Conservation (phyloP, 1,140 invertebrate genomes). For the Telenomus remus region DNA sequence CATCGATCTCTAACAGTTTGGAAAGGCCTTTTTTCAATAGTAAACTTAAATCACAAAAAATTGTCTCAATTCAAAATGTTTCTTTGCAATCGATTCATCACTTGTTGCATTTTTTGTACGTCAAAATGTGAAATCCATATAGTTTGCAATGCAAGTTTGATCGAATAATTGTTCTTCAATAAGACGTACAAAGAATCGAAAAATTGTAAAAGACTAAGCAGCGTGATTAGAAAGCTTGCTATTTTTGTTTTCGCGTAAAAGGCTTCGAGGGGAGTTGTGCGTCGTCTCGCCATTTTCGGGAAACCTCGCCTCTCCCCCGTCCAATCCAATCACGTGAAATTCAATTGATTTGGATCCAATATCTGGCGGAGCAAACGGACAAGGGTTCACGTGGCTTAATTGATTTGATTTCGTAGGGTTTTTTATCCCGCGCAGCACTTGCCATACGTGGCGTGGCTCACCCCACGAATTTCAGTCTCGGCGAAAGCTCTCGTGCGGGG, state of each 20-base stretch:
- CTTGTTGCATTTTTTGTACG: too few species aligned
- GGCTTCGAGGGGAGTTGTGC: slow-evolving; percentile 38
- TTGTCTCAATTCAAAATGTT: too few species aligned
- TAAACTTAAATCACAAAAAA: too few species aligned
- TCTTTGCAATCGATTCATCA: too few species aligned
- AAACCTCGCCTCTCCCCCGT: slow-evolving; percentile 40
- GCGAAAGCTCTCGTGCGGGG: slow-evolving; percentile 41
- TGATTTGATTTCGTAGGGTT: slow-evolving; percentile 68
- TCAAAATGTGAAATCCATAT: too few species aligned
- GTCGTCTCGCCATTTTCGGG: slow-evolving; percentile 63
- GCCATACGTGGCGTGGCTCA: background rate
- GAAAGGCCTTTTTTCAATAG: too few species aligned
- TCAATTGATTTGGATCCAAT: slow-evolving; percentile 57
- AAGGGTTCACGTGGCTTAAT: slow-evolving; percentile 64
- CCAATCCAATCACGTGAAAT: slow-evolving; percentile 56
- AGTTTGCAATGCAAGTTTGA: too few species aligned
- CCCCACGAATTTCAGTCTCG: slow-evolving; percentile 18
- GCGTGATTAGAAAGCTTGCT: too few species aligned
- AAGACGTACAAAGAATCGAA: too few species aligned
- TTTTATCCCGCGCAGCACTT: slow-evolving; percentile 57
- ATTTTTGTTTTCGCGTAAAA: slow-evolving; percentile 11
- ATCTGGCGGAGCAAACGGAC: slow-evolving; percentile 47
- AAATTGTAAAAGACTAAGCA: too few species aligned
- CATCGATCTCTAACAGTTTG: too few species aligned
- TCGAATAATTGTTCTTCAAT: too few species aligned